Evolutionary conservation across 2,888 invertebrate species (phyloP).

Genomic region (Cecidostiba fungosa): DNA sequence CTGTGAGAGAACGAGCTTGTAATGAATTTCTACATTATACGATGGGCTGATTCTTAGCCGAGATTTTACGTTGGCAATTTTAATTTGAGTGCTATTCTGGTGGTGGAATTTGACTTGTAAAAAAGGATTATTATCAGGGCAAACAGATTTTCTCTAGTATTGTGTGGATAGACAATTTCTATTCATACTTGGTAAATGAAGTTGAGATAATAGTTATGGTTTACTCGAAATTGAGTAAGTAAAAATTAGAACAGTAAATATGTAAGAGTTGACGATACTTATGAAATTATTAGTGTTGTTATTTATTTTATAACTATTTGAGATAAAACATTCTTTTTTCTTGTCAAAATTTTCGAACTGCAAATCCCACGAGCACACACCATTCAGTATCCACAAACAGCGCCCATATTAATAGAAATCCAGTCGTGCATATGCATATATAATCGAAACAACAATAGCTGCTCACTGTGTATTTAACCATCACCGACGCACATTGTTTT

Average conservation of each 20-base stretch:
- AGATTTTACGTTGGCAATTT: neutral
- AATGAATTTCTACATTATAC: neutral
- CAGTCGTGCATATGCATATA: neutral
- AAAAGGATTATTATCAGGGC: neutral
- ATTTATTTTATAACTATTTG: no score
- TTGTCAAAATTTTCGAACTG: no score
- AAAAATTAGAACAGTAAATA: no score
- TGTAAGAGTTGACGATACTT: no score
- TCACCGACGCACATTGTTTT: neutral
- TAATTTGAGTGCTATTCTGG: neutral
- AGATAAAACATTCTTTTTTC: no score
- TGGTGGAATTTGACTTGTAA: neutral
- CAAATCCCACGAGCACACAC: no score
- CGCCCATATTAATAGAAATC: neutral
- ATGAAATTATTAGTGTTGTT: no score
- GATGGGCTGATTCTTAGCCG: neutral
- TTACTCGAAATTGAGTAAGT: no score
- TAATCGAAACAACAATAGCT: neutral
- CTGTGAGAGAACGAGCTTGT: neutral
- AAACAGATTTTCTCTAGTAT: no score
- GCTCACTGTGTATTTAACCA: neutral
- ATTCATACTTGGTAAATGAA: no score
- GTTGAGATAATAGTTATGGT: no score
- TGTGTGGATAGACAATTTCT: no score
- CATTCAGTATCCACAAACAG: neutral